A percentile compares a stretch with the other conserved stretches of the same genome.
Conservation (phyloP, 2,113 vertebrate genomes). For the Dipodomys merriami region DNA sequence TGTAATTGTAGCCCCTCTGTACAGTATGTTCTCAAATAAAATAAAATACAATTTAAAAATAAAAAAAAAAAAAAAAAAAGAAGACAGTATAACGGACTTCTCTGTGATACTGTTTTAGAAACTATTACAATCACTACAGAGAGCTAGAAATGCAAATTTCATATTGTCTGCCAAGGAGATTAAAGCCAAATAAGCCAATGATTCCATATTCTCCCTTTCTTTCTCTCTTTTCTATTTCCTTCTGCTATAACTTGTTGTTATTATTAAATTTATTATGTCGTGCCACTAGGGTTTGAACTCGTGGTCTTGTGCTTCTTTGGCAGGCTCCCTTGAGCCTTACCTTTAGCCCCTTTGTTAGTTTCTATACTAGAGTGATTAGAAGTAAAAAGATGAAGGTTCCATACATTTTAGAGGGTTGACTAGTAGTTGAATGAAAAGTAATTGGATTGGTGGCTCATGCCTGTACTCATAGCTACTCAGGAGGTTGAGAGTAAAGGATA, state of each 20-base stretch:
- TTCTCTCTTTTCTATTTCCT: background rate
- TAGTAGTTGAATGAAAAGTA: background rate
- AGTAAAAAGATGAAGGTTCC: background rate
- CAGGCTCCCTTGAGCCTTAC: too few species aligned
- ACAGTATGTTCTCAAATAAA: too few species aligned
- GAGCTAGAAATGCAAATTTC: slow-evolving; percentile 2
- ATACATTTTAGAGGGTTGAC: background rate
- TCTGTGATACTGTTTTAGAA: background rate
- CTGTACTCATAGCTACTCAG: too few species aligned
- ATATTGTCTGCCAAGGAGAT: background rate
- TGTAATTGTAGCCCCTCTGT: too few species aligned
- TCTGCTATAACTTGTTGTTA: background rate
- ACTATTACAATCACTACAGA: background rate
- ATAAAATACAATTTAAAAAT: too few species aligned
- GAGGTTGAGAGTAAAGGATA: too few species aligned
- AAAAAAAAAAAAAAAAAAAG: too few species aligned
- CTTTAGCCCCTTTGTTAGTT: background rate
- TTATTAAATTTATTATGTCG: too few species aligned
- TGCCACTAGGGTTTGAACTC: too few species aligned
- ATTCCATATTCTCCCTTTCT: background rate
- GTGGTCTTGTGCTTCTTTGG: too few species aligned
- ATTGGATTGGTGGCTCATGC: too few species aligned
- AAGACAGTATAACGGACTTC: background rate
- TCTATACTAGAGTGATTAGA: background rate
- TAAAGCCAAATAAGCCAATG: background rate